Conservation (phyloP, 2,797 vertebrate species). For the Parauchenoglanis punctatus region DNA sequence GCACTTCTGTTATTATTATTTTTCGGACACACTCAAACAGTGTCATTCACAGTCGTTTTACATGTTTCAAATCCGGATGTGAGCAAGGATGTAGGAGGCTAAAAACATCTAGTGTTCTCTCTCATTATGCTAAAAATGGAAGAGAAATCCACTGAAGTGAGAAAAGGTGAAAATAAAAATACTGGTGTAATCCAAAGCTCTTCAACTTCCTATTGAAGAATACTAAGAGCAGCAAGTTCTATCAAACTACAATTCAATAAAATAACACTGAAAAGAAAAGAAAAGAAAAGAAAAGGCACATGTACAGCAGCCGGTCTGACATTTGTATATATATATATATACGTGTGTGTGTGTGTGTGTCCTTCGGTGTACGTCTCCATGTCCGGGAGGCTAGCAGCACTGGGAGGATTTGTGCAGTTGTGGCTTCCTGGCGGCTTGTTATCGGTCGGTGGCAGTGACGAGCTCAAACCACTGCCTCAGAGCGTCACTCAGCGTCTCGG, state of each 20-base stretch:
- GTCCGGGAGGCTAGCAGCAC: constrained; percentile 61
- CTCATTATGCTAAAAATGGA: constrained; percentile 57
- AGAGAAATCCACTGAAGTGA: constrained; percentile 52
- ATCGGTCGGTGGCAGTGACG: constrained; percentile 84
- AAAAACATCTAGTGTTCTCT: constrained; percentile 43
- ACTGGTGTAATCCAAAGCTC: constrained; percentile 26
- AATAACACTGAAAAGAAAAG: constrained; percentile 66
- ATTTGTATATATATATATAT: constrained; percentile 13
- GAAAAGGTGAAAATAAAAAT: constrained; percentile 4
- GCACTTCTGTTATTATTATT: constrained; percentile 47
- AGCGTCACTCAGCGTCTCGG: constrained; percentile 93
- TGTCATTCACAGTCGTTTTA: constrained; percentile 34
- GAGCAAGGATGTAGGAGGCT: constrained; percentile 29
- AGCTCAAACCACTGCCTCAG: constrained; percentile 98
- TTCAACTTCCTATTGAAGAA: constrained; percentile 48
- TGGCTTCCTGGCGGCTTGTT: constrained; percentile 50
- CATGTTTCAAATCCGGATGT: constrained; percentile 44
- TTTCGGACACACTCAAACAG: constrained; percentile 21
- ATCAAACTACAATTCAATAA: constrained; percentile 63
- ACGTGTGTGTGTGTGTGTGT: constrained; percentile 10
- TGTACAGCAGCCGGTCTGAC: constrained; percentile 67
- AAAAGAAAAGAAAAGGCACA: constrained; percentile 74
- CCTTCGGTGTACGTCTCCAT: constrained; percentile 16
- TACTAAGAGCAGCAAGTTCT: constrained; percentile 55
- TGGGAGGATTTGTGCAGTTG: constrained; percentile 57